Evolutionary conservation across 2,797 vertebrate genomes (phyloP).

Genomic region (Knipowitschia caucasica): DNA sequence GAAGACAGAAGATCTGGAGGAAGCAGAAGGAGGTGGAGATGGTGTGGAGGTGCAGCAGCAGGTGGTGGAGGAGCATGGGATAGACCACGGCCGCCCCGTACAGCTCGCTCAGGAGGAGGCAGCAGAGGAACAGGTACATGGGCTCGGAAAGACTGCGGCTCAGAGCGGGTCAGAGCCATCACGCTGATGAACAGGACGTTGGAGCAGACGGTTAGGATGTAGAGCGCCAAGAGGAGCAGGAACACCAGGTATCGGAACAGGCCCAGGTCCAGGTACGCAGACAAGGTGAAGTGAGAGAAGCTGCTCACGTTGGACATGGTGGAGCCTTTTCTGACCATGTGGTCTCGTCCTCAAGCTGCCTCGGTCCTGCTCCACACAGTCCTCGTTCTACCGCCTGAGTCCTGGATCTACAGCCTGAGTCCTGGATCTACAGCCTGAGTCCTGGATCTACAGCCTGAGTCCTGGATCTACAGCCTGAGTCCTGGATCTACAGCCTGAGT

Average conservation of each 20-base stretch:
- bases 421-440: too few species aligned
- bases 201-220: neutral
- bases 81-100: slow-evolving; percentile 4
- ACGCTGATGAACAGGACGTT: neutral
- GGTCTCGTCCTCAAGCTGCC: too few species aligned
- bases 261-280: slow-evolving; percentile 4
- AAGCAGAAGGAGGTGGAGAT: neutral
- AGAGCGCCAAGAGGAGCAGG: neutral
- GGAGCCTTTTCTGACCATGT: too few species aligned
- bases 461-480: too few species aligned
- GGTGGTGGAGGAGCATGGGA: slow-evolving; percentile 6
- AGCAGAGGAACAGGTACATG: slow-evolving; percentile 9
- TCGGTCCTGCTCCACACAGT: too few species aligned
- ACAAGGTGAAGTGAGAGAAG: slow-evolving; percentile 3
- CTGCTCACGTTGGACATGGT: neutral
- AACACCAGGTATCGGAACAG: neutral
- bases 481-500: too few species aligned
- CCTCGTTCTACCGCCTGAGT: too few species aligned
- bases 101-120: slow-evolving; percentile 8
- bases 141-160: neutral
- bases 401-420: too few species aligned
- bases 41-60: neutral
- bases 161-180: neutral
- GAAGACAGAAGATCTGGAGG: neutral
- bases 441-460: too few species aligned